A percentile compares a stretch with the other conserved stretches of the same genome.
phyloP scores from a whole-genome alignment of 2,797 vertebrate species.

The Hemitrygon akajei region DNA sequence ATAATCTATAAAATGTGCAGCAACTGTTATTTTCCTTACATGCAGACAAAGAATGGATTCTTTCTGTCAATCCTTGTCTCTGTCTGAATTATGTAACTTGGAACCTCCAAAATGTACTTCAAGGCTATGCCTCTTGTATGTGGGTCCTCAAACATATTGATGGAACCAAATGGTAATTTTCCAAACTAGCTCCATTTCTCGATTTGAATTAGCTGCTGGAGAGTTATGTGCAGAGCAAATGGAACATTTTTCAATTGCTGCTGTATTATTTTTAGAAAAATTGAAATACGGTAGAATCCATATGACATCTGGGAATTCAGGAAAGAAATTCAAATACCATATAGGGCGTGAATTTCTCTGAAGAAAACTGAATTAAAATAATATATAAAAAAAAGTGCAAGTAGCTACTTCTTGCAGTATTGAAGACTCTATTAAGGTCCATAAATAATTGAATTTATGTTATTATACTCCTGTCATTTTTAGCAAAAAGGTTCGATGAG shows the following conservation, averaged over 20 bases:
- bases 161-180: not conserved
- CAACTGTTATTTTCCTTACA: not conserved
- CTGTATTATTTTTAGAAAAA: not conserved
- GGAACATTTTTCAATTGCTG: not conserved
- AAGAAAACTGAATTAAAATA: not conserved
- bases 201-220: not conserved
- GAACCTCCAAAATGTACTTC: not conserved
- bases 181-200: not conserved
- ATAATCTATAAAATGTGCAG: not conserved
- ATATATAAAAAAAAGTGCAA: not conserved
- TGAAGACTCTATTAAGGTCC: not conserved
- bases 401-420: not conserved
- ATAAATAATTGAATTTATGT: not conserved
- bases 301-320: too few relatives aligned
- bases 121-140: not conserved
- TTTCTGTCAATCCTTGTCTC: not conserved
- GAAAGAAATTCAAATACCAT: not conserved
- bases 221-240: not conserved
- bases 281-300: not conserved
- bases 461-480: not conserved
- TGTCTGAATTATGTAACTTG: not conserved
- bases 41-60: not conserved
- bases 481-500: not conserved
- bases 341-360: too few relatives aligned
- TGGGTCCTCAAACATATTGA: not conserved